A percentile compares a stretch with the other conserved stretches of the same genome.
Evolutionary conservation across 2,888 invertebrate species (phyloP).

Genomic region (Salpingus planirostris): DNA sequence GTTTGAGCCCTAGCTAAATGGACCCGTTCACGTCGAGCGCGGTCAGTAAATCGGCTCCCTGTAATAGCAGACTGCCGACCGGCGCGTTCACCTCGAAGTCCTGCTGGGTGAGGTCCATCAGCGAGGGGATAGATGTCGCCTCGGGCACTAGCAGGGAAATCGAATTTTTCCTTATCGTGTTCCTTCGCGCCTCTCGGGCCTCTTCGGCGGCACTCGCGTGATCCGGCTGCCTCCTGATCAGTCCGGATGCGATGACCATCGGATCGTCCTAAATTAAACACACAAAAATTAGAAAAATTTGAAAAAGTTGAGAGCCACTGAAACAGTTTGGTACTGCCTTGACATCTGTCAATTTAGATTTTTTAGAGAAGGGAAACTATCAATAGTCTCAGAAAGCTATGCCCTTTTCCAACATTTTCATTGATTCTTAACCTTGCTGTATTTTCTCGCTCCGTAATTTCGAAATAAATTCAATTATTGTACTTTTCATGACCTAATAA

Average conservation of each 20-base stretch:
- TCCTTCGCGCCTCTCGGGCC: constrained; percentile 11
- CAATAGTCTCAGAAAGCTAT: no score
- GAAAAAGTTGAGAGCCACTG: no score
- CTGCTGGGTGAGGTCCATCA: constrained; percentile 44
- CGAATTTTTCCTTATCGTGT: constrained; percentile 34
- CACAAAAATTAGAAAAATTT: constrained; percentile 3
- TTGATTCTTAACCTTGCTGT: no score
- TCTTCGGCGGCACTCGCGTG: constrained; percentile 5
- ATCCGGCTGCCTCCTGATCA: constrained; percentile 12
- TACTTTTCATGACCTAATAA: no score
- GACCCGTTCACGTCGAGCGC: constrained; percentile 39
- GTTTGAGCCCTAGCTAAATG: constrained; percentile 31
- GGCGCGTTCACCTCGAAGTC: constrained; percentile 50
- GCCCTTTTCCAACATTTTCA: no score
- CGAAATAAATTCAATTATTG: no score
- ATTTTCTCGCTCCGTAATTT: no score
- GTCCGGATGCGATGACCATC: constrained; percentile 7
- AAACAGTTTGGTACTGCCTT: no score
- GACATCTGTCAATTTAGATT: no score
- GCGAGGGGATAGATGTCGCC: constrained; percentile 37
- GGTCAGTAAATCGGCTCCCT: constrained; percentile 44
- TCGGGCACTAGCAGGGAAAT: constrained; percentile 40
- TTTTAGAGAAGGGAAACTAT: no score
- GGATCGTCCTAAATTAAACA: constrained; percentile 17
- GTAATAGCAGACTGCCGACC: constrained; percentile 38